Base-by-base conservation (phyloP, 2,888 invertebrate genomes). In the Drosophila lutescens region DNA sequence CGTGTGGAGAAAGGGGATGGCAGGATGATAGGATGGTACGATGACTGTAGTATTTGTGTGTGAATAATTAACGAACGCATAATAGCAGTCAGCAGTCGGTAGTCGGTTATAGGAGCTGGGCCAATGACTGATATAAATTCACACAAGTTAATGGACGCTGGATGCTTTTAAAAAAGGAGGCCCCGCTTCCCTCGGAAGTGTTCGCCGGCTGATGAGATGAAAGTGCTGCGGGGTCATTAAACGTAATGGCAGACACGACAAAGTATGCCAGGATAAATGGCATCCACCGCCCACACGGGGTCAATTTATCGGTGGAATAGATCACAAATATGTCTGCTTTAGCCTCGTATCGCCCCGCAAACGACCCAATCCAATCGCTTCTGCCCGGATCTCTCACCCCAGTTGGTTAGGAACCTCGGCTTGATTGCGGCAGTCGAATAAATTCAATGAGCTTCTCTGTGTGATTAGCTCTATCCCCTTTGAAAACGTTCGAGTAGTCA, bases 1-100 rank as follows among this genome's bases (percentile, higher is more conserved):
- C 88, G 89, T 88, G 88, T 74, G 76, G 49, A 5, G 44, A 55
- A 44, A 32, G 50, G 5, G 65, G 47, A 20, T 13, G 23, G 15
- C n/a, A n/a, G 59, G 10, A 20, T n/a, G n/a, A n/a, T n/a, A n/a
- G 63, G 47, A 20, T 13, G 23, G 20, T n/a, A 13, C 55, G 13
- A 41, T 17, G 40, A 38, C 43, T 17, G 23, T 50, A 44, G 60
- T 66, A 59, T 76, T 40, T 78, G 62, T 84, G 65, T 78, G 78
- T 82, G 87, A 84, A 87, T 84, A 84, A 84, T 84, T 84, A 87
- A 84, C 85, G 87, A 84, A 84, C 79, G 79, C 87, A 86, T 84
- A 85, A 84, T 81, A 85, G 87, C 83, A 78, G 78, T 72, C 65
- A 63, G 68, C 66, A 70, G 78, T 76, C 59, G 44, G 61, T 55